Conservation (phyloP, 2,888 invertebrate genomes). For the Trichopria drosophilae region DNA sequence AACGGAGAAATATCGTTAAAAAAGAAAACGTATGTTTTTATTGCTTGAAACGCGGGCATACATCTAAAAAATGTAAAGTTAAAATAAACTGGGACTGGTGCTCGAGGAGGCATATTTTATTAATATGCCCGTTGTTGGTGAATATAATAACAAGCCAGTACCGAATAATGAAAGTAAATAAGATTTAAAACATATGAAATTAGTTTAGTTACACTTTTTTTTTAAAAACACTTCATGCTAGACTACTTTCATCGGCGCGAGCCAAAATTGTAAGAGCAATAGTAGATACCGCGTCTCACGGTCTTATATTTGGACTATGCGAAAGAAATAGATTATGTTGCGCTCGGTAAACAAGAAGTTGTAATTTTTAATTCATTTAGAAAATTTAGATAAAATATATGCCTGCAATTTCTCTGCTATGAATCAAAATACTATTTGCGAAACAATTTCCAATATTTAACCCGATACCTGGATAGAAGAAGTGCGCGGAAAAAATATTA, state of each 20-base stretch:
- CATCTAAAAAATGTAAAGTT: constrained; percentile 30
- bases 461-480: constrained; percentile 29
- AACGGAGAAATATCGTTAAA: constrained; percentile 29
- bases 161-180: neutral
- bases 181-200: neutral
- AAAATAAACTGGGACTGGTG: constrained; percentile 38
- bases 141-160: too few relatives aligned
- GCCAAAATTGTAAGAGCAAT: constrained; percentile 22
- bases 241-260: constrained; percentile 9
- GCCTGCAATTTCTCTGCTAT: constrained; percentile 30
- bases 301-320: constrained; percentile 32
- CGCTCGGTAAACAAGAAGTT: constrained; percentile 22
- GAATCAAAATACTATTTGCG: constrained; percentile 28
- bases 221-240: constrained; percentile 11
- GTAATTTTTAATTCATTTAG: constrained; percentile 20
- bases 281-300: constrained; percentile 35
- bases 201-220: constrained; percentile 4
- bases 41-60: constrained; percentile 38
- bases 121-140: constrained; percentile 36
- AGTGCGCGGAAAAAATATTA: constrained; percentile 13
- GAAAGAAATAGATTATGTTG: constrained; percentile 18
- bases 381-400: constrained; percentile 22
- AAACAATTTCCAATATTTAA: constrained; percentile 24
- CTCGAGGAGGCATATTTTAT: constrained; percentile 30
- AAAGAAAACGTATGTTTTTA: constrained; percentile 36